A percentile compares a stretch with the other conserved stretches of the same genome.
phyloP scores from a whole-genome alignment of 2,888 invertebrate genomes.

The Gnatocerus cornutus region DNA sequence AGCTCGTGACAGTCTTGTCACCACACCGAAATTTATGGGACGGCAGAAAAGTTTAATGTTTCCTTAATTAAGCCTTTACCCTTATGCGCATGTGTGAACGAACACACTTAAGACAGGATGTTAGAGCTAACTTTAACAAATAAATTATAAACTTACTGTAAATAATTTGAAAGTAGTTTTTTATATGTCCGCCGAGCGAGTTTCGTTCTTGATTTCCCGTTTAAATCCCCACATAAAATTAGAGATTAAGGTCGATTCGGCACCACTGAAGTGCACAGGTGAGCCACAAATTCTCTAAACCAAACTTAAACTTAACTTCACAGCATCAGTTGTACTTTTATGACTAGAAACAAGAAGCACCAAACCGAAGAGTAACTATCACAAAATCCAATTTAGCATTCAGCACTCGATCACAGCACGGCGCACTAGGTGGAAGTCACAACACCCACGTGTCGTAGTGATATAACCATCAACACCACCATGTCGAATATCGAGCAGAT shows the following conservation, averaged over 20 bases:
- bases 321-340: constrained; percentile 16
- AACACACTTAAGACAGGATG: constrained; percentile 33
- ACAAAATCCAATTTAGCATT: constrained; percentile 19
- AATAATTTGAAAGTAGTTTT: constrained; percentile 24
- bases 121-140: constrained; percentile 30
- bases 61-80: constrained; percentile 40
- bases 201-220: constrained; percentile 37
- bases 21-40: constrained; percentile 33
- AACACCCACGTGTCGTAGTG: constrained; percentile 39
- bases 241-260: constrained; percentile 26
- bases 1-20: constrained; percentile 33
- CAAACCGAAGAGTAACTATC: constrained; percentile 32
- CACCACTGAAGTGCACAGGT: constrained; percentile 17
- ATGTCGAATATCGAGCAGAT: constrained; percentile 21
- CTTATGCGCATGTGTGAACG: constrained; percentile 35
- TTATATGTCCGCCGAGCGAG: constrained; percentile 10
- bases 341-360: constrained; percentile 47
- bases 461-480: neutral
- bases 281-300: constrained; percentile 12
- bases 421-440: constrained; percentile 14
- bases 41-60: constrained; percentile 39
- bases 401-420: constrained; percentile 23
- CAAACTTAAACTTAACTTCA: constrained; percentile 32
- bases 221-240: constrained; percentile 31
- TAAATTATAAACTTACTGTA: constrained; percentile 42